These are phyloP conservation scores for Emberiza fucata DNA, from an alignment of 2,113 vertebrate species.

Conservation along the genomic window DNA sequence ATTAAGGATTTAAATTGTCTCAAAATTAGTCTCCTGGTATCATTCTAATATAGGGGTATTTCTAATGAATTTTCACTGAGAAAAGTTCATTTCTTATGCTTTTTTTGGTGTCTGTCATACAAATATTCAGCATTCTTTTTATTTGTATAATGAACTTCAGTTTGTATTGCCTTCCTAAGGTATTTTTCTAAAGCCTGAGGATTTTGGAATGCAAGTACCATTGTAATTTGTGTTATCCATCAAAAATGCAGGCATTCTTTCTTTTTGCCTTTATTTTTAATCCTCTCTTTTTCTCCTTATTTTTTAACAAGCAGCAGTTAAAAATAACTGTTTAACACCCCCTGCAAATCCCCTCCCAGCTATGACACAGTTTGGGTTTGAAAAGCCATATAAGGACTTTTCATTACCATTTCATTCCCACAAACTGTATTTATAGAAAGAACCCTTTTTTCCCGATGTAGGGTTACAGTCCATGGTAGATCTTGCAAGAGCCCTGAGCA, in stretches of 20 bases:
- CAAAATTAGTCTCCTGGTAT: not conserved
- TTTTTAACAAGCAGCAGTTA: not conserved
- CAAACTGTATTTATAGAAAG: not conserved
- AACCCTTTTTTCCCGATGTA: not conserved
- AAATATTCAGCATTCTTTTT: not conserved
- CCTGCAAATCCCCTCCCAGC: not conserved
- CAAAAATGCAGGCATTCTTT: not conserved
- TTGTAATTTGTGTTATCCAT: not conserved
- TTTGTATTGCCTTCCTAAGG: not conserved
- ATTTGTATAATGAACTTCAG: not conserved
- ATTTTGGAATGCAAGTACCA: not conserved
- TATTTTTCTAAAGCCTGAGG: not conserved
- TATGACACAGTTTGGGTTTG: not conserved
- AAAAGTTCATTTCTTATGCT: not conserved
- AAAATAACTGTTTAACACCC: not conserved
- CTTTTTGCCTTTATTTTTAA: rapidly evolving
- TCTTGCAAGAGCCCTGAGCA: rapidly evolving
- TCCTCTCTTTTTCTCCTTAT: not conserved
- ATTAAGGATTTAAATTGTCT: not conserved
- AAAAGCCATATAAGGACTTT: not conserved
- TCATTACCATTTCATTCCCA: not conserved
- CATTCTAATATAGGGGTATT: not conserved
- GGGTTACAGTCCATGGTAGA: rapidly evolving
- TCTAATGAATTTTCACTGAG: not conserved
- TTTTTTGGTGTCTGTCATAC: not conserved